These are phyloP conservation scores for Aspidiotus rigidus DNA, from an alignment of 2,888 invertebrate genomes.

Conservation along the genomic window DNA sequence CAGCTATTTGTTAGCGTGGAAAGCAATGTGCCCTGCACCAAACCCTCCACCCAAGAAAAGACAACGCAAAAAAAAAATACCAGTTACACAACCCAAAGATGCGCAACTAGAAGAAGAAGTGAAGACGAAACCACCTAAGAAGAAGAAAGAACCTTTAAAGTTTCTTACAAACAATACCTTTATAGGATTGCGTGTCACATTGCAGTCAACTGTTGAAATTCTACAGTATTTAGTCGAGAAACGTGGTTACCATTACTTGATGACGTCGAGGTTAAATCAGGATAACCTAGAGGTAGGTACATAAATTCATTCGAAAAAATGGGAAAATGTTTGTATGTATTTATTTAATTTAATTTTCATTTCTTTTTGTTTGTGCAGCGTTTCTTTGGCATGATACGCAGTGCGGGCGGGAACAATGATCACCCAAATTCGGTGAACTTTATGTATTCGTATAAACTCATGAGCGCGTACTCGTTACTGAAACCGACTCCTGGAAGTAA, in stretches of 20 bases:
- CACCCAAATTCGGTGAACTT: not conserved
- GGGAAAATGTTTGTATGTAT: no score
- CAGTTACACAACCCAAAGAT: not conserved
- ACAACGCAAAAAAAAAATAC: not conserved
- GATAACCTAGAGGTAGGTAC: slow-evolving; percentile 2
- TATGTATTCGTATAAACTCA: not conserved
- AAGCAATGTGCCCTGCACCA: not conserved
- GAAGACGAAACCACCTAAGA: not conserved
- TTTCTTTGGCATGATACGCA: slow-evolving; percentile 7
- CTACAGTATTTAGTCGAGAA: not conserved
- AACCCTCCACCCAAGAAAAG: not conserved
- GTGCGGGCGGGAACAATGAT: slow-evolving; percentile 1
- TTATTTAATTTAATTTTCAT: not conserved
- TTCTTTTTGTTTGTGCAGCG: slow-evolving; percentile 3
- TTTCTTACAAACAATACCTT: slow-evolving; percentile 10
- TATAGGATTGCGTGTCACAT: not conserved
- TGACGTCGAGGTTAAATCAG: slow-evolving; percentile 5
- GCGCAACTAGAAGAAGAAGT: not conserved
- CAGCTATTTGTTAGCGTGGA: not conserved
- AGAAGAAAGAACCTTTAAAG: not conserved
- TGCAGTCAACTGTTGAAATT: not conserved
- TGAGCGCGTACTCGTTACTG: not conserved
- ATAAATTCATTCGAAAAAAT: not conserved
- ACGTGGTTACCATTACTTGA: not conserved
- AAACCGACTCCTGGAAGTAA: not conserved